These are phyloP conservation scores for Eretmocerus hayati DNA, from an alignment of 2,888 invertebrate species.

Conservation along the genomic window DNA sequence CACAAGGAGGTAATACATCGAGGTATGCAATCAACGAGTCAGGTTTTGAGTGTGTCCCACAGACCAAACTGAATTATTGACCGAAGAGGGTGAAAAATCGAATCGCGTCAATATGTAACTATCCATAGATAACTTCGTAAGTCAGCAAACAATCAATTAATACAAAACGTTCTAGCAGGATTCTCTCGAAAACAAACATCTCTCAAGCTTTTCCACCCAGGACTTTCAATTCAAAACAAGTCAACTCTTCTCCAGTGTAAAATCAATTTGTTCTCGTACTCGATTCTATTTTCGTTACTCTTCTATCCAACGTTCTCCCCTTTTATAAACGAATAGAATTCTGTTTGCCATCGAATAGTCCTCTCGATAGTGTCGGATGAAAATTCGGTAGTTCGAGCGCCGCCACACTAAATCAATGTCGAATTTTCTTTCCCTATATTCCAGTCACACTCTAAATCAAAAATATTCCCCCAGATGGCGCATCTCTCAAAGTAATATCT, in stretches of 20 bases:
- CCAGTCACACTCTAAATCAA: no score
- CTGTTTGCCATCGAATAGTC: constrained; percentile 8
- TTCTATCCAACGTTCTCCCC: not conserved
- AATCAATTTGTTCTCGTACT: not conserved
- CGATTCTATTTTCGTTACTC: not conserved
- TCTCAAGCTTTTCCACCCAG: not conserved
- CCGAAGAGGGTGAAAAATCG: no score
- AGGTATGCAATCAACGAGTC: no score
- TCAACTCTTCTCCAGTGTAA: not conserved
- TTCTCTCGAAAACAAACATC: not conserved
- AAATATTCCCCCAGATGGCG: no score
- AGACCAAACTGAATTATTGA: no score
- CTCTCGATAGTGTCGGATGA: not conserved
- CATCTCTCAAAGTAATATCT: no score
- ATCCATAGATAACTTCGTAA: no score
- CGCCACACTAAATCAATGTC: constrained; percentile 18
- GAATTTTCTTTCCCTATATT: constrained; percentile 9
- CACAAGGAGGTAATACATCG: no score
- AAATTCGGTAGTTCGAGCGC: not conserved
- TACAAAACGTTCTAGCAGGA: not conserved
- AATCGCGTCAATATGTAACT: no score
- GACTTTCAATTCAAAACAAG: constrained; percentile 15
- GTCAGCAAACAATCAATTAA: not conserved
- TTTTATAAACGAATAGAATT: constrained; percentile 4
- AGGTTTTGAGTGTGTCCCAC: no score